Conservation (phyloP, 2,797 vertebrate genomes). For the Eupleurogrammus muticus region DNA sequence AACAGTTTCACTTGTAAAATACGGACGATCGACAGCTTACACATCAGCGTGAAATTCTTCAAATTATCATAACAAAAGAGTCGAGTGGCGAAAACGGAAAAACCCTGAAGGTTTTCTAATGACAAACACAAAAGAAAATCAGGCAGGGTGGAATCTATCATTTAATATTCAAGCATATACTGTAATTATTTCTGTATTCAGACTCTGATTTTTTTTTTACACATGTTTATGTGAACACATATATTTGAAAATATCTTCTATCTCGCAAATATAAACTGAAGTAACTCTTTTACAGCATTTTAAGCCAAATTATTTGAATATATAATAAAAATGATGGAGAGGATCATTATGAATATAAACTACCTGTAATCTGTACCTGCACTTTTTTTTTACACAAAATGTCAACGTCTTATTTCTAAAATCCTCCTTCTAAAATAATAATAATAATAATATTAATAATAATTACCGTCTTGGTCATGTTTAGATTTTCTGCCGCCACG, state of each 20-base stretch:
- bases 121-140: slow-evolving; percentile 45
- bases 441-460: too few species aligned
- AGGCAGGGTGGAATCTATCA: slow-evolving; percentile 7
- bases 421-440: slow-evolving; percentile 9
- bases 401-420: slow-evolving; percentile 14
- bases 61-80: slow-evolving; percentile 85
- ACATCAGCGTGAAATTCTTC: slow-evolving; percentile 79
- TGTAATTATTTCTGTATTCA: neutral
- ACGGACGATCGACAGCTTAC: slow-evolving; percentile 80
- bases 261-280: neutral
- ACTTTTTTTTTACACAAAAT: neutral
- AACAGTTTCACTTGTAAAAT: slow-evolving; percentile 61
- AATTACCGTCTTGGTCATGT: too few species aligned
- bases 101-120: slow-evolving; percentile 59
- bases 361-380: neutral
- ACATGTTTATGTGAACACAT: too few species aligned
- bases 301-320: neutral
- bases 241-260: neutral
- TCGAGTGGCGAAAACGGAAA: slow-evolving; percentile 52
- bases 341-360: neutral
- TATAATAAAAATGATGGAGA: neutral
- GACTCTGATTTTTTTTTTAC: neutral
- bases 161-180: slow-evolving; percentile 11
- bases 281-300: slow-evolving; percentile 22
- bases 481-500: too few species aligned